Base-by-base conservation (phyloP, 2,113 vertebrate species). In the Trematomus loennbergii region DNA sequence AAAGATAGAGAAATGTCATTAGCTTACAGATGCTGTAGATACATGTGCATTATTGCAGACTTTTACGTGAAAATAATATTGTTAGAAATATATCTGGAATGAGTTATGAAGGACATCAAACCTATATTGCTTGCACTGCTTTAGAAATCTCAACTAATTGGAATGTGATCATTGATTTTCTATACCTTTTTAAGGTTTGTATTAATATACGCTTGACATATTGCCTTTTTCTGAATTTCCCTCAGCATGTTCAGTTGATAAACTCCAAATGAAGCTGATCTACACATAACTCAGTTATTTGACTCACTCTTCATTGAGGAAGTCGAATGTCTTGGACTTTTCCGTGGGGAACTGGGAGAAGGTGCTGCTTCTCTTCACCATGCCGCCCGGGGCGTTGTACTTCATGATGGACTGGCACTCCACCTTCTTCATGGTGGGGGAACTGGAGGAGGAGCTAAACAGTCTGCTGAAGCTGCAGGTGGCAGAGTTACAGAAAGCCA, bases 341-440 rank as follows among this genome's bases (percentile, higher is more conserved):
- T 98, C 97, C 7, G 96, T 96, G 67, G 97, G 98, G 57, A 98
- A 97, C 93, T 99, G 98, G 83, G 97, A 97, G 94, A 99, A 98
- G 43, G 97, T 95, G 92, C 93, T 94, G 59, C 93, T 95, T 88
- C 94, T 93, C 89, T 94, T 95, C 53, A 94, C 93, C 65, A 92
- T 70, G 86, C 96, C 0, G 91, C 96, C 40, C 81, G 97, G 79
- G 90, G 96, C 1, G 95, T 97, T 98, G 93, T 98, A 99, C 82
- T 97, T 97, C 76, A 97, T 95, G 82, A 96, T 98, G 90, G 98
- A 95, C 0, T 96, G 96, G 0, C 96, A 93, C 65, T 98, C 97
- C 29, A 92, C 93, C 76, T 96, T 96, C 93, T 97, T 99, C 12
- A 96, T 92, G 0, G 95, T 92, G 0, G 95, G 96, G 0, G 94